Conservation (phyloP, 2,113 vertebrate species). For the Phoxinus phoxinus region DNA sequence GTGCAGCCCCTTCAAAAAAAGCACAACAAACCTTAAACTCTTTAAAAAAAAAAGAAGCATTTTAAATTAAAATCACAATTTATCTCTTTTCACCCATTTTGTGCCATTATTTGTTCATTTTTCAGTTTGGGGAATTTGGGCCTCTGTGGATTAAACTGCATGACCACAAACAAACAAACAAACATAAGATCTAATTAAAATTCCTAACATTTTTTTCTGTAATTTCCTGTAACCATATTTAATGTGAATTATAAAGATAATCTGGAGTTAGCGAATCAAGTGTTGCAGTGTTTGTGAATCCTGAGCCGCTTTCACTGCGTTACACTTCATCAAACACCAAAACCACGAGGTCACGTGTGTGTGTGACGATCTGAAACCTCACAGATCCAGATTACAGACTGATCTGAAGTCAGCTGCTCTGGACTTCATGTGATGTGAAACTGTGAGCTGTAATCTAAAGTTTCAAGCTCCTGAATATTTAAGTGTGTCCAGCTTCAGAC, state of each 20-base stretch:
- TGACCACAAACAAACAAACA: constrained; percentile 3
- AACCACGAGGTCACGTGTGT: not conserved
- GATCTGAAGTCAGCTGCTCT: not conserved
- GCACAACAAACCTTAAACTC: not conserved
- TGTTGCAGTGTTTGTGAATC: not conserved
- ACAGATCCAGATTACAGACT: not conserved
- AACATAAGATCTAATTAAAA: constrained; percentile 34
- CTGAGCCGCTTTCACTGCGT: not conserved
- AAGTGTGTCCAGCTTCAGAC: not conserved
- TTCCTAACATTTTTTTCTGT: not conserved
- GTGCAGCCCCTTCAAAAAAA: not conserved
- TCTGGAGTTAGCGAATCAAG: not conserved
- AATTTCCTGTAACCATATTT: not conserved
- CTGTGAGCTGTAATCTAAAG: not conserved
- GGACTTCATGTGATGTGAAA: not conserved
- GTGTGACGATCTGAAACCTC: not conserved
- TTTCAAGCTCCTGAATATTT: constrained; percentile 51
- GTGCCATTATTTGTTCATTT: not conserved
- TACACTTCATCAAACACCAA: not conserved
- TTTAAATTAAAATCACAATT: not conserved
- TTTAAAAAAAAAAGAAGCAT: not conserved
- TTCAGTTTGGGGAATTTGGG: not conserved
- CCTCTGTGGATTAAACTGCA: not conserved
- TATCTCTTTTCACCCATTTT: no score
- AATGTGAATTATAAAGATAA: not conserved